phyloP scores from a whole-genome alignment of 35 echinoderm and acorn worm genomes.

The Amphiura filiformis region DNA sequence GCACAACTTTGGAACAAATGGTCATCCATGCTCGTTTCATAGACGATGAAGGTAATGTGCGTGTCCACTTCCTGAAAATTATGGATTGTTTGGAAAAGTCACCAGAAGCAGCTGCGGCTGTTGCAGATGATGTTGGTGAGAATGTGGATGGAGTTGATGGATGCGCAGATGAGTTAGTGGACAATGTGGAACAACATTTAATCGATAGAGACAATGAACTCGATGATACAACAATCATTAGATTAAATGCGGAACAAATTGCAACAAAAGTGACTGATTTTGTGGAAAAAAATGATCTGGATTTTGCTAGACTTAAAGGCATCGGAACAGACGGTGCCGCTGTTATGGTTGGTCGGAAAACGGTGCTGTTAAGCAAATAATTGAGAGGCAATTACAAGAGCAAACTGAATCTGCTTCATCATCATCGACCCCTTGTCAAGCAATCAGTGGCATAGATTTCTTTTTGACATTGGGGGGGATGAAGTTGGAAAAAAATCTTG shows the following conservation, averaged over 20 bases:
- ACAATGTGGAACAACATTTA: too few relatives aligned
- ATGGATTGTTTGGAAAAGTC: conserved; percentile 11
- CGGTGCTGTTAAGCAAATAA: neutral
- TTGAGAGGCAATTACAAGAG: neutral
- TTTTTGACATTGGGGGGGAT: too few relatives aligned
- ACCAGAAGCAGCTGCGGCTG: neutral
- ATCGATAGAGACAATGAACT: conserved; percentile 31
- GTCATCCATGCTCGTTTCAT: conserved; percentile 42
- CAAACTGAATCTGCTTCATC: too few relatives aligned
- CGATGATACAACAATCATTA: conserved; percentile 3
- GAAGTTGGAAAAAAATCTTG: too few relatives aligned
- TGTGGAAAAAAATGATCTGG: conserved; percentile 23
- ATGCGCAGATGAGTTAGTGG: too few relatives aligned
- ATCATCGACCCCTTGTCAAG: too few relatives aligned
- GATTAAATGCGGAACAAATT: conserved; percentile 33
- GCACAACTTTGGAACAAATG: conserved; percentile 36
- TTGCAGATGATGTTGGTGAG: too few relatives aligned
- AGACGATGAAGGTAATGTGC: conserved; percentile 37
- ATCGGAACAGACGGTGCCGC: conserved; percentile 27
- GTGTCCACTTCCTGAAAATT: conserved; percentile 42
- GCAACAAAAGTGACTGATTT: conserved; percentile 20
- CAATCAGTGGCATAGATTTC: too few relatives aligned
- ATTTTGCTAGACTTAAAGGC: conserved; percentile 6
- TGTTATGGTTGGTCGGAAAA: conserved; percentile 12
- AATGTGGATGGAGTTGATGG: neutral